Percentiles rank a stretch among this genome's conserved stretches.
These are phyloP conservation scores for Thinocorus orbignyianus DNA, from an alignment of 2,113 vertebrate genomes.

Conservation along the genomic window DNA sequence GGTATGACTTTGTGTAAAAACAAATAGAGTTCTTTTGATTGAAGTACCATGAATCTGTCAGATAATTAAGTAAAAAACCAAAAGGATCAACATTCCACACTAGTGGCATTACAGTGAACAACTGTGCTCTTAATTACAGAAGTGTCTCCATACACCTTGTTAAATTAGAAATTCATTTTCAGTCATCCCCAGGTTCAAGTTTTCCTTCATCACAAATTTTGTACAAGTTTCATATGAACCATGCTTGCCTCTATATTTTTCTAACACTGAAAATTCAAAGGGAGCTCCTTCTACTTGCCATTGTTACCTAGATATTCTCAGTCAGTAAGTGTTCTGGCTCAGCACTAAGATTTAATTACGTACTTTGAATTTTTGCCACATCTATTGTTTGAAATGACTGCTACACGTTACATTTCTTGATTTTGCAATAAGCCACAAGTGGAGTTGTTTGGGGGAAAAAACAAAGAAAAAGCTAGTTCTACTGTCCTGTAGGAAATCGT, in stretches of 20 bases:
- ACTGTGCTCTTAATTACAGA: neutral
- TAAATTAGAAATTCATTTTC: neutral
- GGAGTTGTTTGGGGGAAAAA: neutral
- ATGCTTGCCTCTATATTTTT: neutral
- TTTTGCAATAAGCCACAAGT: neutral
- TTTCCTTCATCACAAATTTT: neutral
- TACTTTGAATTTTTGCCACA: neutral
- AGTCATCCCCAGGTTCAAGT: neutral
- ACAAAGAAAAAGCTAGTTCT: neutral
- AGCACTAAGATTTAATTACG: neutral
- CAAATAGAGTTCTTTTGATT: neutral
- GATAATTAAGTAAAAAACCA: neutral
- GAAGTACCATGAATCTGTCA: neutral
- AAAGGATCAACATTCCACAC: neutral
- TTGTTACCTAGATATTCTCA: neutral
- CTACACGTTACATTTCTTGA: neutral
- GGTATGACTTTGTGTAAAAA: neutral
- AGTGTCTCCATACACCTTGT: neutral
- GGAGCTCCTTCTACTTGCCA: neutral
- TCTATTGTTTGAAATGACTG: neutral
- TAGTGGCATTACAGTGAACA: neutral
- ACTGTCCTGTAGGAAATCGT: neutral
- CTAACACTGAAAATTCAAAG: neutral
- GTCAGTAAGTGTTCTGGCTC: neutral
- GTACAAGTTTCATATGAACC: neutral